These are phyloP conservation scores for Ochotona curzoniae DNA, from an alignment of 2,113 vertebrate genomes.

Conservation along the genomic window DNA sequence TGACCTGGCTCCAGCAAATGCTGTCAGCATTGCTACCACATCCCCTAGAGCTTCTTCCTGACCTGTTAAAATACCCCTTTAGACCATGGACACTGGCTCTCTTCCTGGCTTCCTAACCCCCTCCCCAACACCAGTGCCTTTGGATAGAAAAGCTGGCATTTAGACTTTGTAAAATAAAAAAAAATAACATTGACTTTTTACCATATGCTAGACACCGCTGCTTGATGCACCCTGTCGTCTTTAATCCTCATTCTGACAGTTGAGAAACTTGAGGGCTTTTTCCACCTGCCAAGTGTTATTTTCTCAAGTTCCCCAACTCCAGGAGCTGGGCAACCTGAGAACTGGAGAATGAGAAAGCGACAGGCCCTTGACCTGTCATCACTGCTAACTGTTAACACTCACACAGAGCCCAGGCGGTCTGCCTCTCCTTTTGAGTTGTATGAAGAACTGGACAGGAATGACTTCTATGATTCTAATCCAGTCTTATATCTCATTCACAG, in stretches of 20 bases:
- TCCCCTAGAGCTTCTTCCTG: conserved; percentile 15
- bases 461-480: background rate
- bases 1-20: conserved; percentile 71
- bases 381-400: background rate
- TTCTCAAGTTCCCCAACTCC: background rate
- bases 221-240: background rate
- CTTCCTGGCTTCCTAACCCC: background rate
- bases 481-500: background rate
- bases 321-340: conserved; percentile 24
- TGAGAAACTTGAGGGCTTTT: conserved; percentile 30
- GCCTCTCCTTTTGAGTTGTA: background rate
- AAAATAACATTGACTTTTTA: background rate
- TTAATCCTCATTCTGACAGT: conserved; percentile 37
- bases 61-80: background rate
- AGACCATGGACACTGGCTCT: background rate
- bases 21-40: background rate
- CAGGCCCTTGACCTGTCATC: background rate
- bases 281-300: background rate
- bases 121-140: conserved; percentile 8
- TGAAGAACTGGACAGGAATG: background rate
- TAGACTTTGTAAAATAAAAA: conserved; percentile 64
- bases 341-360: conserved; percentile 3
- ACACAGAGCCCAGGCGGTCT: background rate
- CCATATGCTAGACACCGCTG: conserved; percentile 22
- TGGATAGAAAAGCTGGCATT: conserved; percentile 39